phyloP scores from a whole-genome alignment of 2,113 vertebrate species.

The Calidris pugnax region DNA sequence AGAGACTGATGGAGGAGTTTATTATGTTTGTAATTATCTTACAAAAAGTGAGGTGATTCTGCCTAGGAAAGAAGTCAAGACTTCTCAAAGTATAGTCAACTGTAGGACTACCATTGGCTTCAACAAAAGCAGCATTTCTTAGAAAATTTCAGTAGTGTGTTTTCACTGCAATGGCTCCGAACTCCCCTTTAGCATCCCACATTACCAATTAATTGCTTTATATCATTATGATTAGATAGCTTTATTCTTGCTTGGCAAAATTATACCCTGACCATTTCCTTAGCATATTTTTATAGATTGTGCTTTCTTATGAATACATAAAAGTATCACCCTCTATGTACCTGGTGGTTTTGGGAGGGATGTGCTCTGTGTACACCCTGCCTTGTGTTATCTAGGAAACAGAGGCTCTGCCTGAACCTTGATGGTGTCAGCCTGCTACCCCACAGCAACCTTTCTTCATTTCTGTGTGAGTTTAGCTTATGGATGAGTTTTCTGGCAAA shows the following conservation, averaged over 20 bases:
- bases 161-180: background rate
- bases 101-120: background rate
- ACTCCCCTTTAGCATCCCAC: background rate
- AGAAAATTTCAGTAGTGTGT: background rate
- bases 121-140: background rate
- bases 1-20: background rate
- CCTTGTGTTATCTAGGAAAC: background rate
- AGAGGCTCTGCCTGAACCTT: background rate
- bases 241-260: background rate
- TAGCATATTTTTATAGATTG: background rate
- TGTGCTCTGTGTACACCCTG: background rate
- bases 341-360: background rate
- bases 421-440: background rate
- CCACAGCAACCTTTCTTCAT: background rate
- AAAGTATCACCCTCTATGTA: background rate
- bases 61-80: background rate
- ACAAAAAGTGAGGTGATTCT: background rate
- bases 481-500: background rate
- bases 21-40: background rate
- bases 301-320: background rate
- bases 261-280: background rate
- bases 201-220: background rate
- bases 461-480: background rate
- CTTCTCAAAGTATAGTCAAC: background rate
- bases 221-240: background rate